A percentile compares a stretch with the other conserved stretches of the same genome.
Evolutionary conservation across 2,888 invertebrate genomes (phyloP).

Genomic region (Bimastos eiseni): DNA sequence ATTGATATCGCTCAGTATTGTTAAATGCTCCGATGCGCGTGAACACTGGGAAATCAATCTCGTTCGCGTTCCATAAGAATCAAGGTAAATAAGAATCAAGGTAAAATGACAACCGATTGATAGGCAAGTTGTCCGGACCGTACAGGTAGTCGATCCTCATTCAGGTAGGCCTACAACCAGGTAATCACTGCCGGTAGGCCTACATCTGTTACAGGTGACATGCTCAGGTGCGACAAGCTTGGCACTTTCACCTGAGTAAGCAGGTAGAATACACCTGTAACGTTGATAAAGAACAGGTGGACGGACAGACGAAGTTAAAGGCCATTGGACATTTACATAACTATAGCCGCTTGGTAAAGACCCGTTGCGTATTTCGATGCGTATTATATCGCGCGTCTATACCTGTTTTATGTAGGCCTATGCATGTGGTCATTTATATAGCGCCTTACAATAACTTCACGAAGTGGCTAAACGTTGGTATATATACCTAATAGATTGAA

Average conservation of each 20-base stretch:
- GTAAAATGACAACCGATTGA: not conserved
- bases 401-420: no score
- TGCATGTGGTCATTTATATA: no score
- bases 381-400: no score
- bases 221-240: conserved; percentile 14
- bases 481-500: no score
- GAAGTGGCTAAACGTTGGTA: no score
- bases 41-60: not conserved
- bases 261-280: conserved; percentile 15
- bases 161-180: conserved; percentile 22
- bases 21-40: not conserved
- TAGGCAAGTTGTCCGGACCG: not conserved
- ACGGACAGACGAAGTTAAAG: not conserved
- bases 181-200: conserved; percentile 23
- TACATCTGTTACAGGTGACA: conserved; percentile 15
- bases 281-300: conserved; percentile 19
- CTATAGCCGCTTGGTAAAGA: no score
- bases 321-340: not conserved
- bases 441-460: no score
- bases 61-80: not conserved
- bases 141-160: not conserved
- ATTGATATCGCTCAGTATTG: not conserved
- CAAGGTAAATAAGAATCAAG: conserved; percentile 18
- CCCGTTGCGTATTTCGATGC: no score
- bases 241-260: conserved; percentile 21